Evolutionary conservation across 2,113 vertebrate genomes (phyloP), one percentile per base, ranked within the genome.

Genomic region (Oryzias woworae): DNA sequence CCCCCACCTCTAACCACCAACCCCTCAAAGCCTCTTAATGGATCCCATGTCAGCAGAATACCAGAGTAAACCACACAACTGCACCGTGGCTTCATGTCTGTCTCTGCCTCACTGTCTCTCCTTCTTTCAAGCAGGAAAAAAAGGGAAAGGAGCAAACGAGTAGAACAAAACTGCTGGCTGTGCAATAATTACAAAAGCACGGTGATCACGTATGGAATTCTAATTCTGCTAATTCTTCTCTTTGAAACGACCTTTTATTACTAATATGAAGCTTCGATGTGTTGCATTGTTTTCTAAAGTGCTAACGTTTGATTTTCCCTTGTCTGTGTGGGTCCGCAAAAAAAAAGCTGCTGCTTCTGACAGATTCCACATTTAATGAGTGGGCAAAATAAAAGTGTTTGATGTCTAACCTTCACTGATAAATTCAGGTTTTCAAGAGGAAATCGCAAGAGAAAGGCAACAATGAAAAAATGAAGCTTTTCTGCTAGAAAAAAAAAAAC

Each of bases 21-120:
- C 44, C 58, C 54, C 43, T 17, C 23, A 23, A 83, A 76, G 64
- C 73, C 52, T 60, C 66, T 68, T 88, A 85, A 90, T 88, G 84
- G 81, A 86, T 87, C 75, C 85, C 81, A 80, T 86, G 81, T 87
- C 85, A 88, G 85, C 83, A 88, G 84, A 90, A 88, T 88, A 84
- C 85, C 85, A 84, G 77, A 80, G 78, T 74, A 82, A 86, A 90
- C 87, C 85, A 45, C 84, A 87, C 82, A 84, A 78, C 84, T 80
- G 84, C 84, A 81, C 74, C 85, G 81, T 81, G 87, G 87, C 78
- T 85, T 77, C 58, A 46, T 70, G 78, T 80, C 82, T 87, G 82
- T 81, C 82, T 83, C 77, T 78, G 71, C 74, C 63, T 86, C 60
- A 22, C 55, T 5, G 53, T 65, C 75, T 80, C 73, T 73, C 36